phyloP scores from a whole-genome alignment of 1,140 invertebrate genomes.

The Neelides sp. region DNA sequence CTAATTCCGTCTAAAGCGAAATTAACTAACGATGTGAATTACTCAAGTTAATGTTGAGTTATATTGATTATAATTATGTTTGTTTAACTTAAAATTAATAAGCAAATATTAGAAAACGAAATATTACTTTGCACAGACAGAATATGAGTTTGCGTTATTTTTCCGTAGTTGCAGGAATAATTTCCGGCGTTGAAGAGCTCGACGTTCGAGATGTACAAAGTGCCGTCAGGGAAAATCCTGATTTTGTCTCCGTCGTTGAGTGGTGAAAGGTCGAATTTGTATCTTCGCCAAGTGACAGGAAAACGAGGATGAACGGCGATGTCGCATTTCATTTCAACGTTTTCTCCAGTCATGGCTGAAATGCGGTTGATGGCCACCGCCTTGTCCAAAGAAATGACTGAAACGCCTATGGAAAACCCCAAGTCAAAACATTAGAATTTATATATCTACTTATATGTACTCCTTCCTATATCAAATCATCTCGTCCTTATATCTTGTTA shows the following conservation, averaged over 20 bases:
- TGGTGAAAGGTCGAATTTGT: conserved; percentile 4
- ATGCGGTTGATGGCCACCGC: conserved; percentile 54
- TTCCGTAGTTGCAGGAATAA: conserved; percentile 62
- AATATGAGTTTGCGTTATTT: conserved; percentile 59
- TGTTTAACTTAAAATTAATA: background rate
- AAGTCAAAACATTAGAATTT: background rate
- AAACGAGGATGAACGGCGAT: background rate
- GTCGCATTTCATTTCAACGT: conserved; percentile 59
- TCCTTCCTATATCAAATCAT: background rate
- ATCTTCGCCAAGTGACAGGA: conserved; percentile 3
- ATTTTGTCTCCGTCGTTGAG: conserved; percentile 34
- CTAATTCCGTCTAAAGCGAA: conserved; percentile 3
- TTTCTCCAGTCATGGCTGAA: conserved; percentile 56
- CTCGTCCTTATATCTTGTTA: background rate
- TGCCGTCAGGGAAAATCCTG: conserved; percentile 54
- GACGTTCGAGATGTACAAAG: conserved; percentile 56
- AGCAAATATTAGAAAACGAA: background rate
- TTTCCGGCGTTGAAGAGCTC: conserved; percentile 63
- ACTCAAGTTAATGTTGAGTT: background rate
- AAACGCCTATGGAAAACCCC: conserved; percentile 44
- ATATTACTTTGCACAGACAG: conserved; percentile 61
- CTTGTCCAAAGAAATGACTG: conserved; percentile 56
- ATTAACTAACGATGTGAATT: conserved; percentile 4
- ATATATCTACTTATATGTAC: background rate
- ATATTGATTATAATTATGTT: conserved; percentile 5